Conservation (phyloP, 30 jellyfish, hydroid and myxozoan genomes). For the Aurelia sp. region DNA sequence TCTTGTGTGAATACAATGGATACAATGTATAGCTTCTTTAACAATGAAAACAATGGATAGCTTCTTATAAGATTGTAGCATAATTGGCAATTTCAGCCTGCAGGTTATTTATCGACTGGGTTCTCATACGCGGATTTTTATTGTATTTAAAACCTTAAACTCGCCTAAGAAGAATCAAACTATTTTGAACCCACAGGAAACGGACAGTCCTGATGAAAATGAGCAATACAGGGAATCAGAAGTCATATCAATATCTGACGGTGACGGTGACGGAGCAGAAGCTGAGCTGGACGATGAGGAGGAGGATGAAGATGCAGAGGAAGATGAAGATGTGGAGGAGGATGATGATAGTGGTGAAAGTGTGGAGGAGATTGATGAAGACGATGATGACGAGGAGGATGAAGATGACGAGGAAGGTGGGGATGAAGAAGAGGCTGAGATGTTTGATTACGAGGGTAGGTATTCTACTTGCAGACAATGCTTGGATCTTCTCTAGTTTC, state of each 20-base stretch:
- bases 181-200: conserved; percentile 1
- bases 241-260: conserved; percentile 42
- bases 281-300: conserved; percentile 43
- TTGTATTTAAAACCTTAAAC: too few relatives aligned
- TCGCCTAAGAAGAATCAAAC: too few relatives aligned
- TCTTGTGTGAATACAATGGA: too few relatives aligned
- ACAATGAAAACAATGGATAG: too few relatives aligned
- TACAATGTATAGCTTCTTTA: too few relatives aligned
- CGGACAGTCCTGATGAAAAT: conserved; percentile 29
- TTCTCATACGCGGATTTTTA: too few relatives aligned
- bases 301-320: conserved; percentile 58
- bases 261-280: conserved; percentile 31
- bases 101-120: too few relatives aligned
- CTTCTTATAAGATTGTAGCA: too few relatives aligned
- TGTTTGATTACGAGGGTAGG: conserved; percentile 15
- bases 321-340: conserved; percentile 54
- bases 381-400: conserved; percentile 16
- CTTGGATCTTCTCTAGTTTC: too few relatives aligned
- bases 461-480: not conserved
- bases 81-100: too few relatives aligned
- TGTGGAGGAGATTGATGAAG: conserved; percentile 8
- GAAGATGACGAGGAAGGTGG: conserved; percentile 33
- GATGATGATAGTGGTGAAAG: conserved; percentile 43
- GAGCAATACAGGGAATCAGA: conserved; percentile 33
- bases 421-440: conserved; percentile 36